Percentiles rank a stretch among this genome's conserved stretches.
Evolutionary conservation across 2,888 invertebrate genomes (phyloP).

Genomic region (Papilio demoleus): DNA sequence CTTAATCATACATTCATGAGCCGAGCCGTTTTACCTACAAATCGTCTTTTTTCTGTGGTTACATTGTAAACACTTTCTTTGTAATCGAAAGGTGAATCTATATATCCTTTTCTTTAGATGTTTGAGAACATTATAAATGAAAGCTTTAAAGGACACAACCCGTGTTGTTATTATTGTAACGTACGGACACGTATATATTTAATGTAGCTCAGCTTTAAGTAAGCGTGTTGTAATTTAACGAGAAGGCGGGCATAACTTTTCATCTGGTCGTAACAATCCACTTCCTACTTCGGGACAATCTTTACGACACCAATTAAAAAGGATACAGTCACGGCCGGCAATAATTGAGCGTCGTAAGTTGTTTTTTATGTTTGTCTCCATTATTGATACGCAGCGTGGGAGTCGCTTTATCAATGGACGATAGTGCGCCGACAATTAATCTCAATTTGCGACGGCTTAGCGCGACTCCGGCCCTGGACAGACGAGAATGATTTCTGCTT

Average conservation of each 20-base stretch:
- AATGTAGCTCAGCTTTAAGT: neutral
- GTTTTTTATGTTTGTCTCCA: conserved; percentile 20
- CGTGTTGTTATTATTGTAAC: neutral
- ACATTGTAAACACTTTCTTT: conserved; percentile 2
- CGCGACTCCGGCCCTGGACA: neutral
- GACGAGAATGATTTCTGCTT: neutral
- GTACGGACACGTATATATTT: neutral
- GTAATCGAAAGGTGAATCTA: conserved; percentile 4
- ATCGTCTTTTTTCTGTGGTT: conserved; percentile 14
- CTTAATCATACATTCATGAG: conserved; percentile 36
- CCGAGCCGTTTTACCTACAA: conserved; percentile 38
- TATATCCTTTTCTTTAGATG: too few relatives aligned
- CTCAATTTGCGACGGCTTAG: conserved; percentile 30
- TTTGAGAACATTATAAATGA: neutral
- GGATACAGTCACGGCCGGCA: conserved; percentile 26
- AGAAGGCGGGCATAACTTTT: conserved; percentile 2
- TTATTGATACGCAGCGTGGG: conserved; percentile 35
- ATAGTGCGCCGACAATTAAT: conserved; percentile 36
- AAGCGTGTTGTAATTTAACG: conserved; percentile 3
- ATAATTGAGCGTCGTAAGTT: conserved; percentile 30
- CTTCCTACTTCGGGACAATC: conserved; percentile 25
- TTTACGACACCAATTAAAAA: conserved; percentile 36
- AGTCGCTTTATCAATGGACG: conserved; percentile 38
- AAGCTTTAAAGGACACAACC: neutral
- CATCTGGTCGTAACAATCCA: conserved; percentile 14